Evolutionary conservation across 2,797 vertebrate species (phyloP).

Genomic region (Menidia menidia): DNA sequence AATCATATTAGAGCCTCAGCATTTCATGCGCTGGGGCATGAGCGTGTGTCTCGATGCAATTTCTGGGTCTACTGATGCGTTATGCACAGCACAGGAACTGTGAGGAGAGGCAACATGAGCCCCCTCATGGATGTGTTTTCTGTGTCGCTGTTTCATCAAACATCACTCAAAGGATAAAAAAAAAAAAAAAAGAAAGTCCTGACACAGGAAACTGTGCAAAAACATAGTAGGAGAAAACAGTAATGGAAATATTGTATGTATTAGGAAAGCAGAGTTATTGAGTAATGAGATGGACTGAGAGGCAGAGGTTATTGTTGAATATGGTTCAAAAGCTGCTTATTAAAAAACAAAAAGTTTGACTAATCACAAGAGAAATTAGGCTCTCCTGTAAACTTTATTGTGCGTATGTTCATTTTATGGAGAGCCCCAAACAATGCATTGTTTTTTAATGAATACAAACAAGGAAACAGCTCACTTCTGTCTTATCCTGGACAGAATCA

Average conservation of each 20-base stretch:
- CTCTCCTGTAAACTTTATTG: background rate
- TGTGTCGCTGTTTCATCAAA: constrained; percentile 31
- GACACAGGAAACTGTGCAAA: background rate
- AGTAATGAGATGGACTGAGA: too few species aligned
- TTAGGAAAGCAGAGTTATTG: background rate
- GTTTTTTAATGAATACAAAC: constrained; percentile 33
- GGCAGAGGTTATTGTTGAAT: too few species aligned
- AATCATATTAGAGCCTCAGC: constrained; percentile 44
- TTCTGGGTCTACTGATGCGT: constrained; percentile 36
- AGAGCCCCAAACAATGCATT: too few species aligned
- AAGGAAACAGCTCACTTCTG: constrained; percentile 1
- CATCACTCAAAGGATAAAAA: constrained; percentile 11
- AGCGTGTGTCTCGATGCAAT: constrained; percentile 36
- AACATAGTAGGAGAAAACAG: background rate
- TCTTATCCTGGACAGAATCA: constrained; percentile 10
- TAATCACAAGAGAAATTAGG: background rate
- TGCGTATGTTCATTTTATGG: background rate
- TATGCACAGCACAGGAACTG: background rate
- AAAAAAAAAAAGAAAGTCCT: background rate
- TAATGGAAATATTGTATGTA: background rate
- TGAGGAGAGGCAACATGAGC: constrained; percentile 12
- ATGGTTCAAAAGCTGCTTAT: background rate
- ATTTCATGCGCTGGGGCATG: constrained; percentile 36
- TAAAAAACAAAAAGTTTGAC: background rate
- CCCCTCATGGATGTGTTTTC: constrained; percentile 20